phyloP scores from a whole-genome alignment of 2,113 vertebrate genomes.

The Rostratula benghalensis region DNA sequence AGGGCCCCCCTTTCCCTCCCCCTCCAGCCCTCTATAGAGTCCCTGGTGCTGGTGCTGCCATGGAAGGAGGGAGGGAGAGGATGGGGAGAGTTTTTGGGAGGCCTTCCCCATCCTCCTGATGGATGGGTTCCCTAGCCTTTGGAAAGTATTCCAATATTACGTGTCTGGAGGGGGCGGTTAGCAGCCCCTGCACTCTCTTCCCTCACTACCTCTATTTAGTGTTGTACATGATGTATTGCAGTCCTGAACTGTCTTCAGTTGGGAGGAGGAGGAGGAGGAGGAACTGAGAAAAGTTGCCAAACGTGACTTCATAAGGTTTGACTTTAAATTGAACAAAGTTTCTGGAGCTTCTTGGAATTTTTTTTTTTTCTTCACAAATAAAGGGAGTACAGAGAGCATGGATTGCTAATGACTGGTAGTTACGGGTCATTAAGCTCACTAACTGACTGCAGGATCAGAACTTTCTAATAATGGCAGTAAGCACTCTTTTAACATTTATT shows the following conservation, averaged over 20 bases:
- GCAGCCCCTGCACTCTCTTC: constrained; percentile 23
- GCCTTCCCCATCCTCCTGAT: constrained; percentile 35
- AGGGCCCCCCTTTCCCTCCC: not conserved
- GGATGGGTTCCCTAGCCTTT: constrained; percentile 48
- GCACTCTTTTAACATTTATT: constrained; percentile 59
- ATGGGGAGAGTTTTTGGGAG: constrained; percentile 8
- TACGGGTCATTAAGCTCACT: constrained; percentile 68
- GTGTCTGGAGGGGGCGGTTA: constrained; percentile 59
- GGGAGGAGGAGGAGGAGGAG: constrained; percentile 41
- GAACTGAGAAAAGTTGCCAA: constrained; percentile 69
- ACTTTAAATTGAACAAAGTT: constrained; percentile 70
- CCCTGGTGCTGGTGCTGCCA: constrained; percentile 1
- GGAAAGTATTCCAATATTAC: constrained; percentile 65
- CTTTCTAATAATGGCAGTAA: constrained; percentile 57
- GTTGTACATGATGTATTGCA: constrained; percentile 66
- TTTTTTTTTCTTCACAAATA: constrained; percentile 54
- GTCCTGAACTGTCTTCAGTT: constrained; percentile 47
- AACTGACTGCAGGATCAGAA: constrained; percentile 68
- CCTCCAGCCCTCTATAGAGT: not conserved
- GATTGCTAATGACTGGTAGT: constrained; percentile 53
- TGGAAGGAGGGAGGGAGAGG: not conserved
- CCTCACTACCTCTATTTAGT: constrained; percentile 28
- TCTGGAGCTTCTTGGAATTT: constrained; percentile 57
- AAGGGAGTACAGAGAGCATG: constrained; percentile 54
- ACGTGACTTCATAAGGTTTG: constrained; percentile 77